Conservation (phyloP, 35 echinoderm and acorn worm species). For the Lytechinus variegatus region DNA sequence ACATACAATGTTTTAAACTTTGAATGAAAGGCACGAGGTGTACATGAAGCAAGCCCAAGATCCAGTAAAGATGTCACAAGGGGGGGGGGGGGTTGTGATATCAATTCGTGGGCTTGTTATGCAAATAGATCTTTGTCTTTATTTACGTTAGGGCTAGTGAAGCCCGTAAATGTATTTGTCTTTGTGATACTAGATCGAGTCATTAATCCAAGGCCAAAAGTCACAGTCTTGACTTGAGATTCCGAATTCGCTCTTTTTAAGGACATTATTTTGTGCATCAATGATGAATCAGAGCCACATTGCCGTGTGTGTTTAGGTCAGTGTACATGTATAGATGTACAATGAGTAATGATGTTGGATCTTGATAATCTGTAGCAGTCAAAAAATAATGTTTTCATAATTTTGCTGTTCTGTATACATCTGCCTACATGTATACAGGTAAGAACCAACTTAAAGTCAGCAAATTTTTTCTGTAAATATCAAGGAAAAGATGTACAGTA, state of each 20-base stretch:
- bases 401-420: no score
- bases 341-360: no score
- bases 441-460: no score
- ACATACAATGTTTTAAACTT: no score
- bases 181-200: background rate
- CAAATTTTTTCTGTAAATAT: no score
- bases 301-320: background rate
- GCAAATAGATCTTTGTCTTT: conserved; percentile 9
- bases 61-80: no score
- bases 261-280: background rate
- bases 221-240: background rate
- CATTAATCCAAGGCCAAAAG: conserved; percentile 21
- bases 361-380: no score
- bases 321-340: background rate
- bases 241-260: background rate
- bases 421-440: no score
- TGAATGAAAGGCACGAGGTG: no score
- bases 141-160: background rate
- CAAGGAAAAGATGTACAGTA: no score
- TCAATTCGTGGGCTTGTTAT: background rate
- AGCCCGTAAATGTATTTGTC: background rate
- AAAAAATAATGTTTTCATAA: no score
- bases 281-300: background rate
- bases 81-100: background rate
- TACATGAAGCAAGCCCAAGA: no score